Evolutionary conservation across 2,797 vertebrate species (phyloP), one percentile per base, ranked within the genome.

Genomic region (Syngnathus acus): DNA sequence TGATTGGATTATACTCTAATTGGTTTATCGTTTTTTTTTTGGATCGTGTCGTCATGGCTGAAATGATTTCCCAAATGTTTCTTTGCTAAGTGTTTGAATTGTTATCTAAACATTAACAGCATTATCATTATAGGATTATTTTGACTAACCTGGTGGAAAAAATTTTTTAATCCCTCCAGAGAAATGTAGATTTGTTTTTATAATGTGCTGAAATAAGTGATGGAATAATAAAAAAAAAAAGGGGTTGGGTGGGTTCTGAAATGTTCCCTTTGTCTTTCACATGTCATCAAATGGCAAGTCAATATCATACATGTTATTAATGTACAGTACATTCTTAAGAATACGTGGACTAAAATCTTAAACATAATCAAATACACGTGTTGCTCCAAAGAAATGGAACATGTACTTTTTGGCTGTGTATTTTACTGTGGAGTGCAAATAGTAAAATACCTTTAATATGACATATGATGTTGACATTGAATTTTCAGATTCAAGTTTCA

Each of bases 41-140:
- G 40, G 9, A 43, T 21, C 39, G 43, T 3, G n/a, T 61, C 59
- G 10, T 11, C 72, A 16, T 32, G 61, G 74, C 23, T 54, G 51
- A 61, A 66, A 50, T 13, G 32, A 73, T 81, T 83, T 78, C 53
- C 67, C 70, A 69, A 74, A 78, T 62, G 68, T 77, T 69, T 73
- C 71, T 61, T 13, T 69, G 64, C 37, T 68, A 37, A 71, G 62
- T 61, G 0, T 71, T 72, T 32, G 4, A 50, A 39, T 37, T n/a
- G 37, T 64, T 38, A 50, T 76, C 69, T 80, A n/a, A 63, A 65
- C 4, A 60, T 47, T 26, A 54, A 65, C 23, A 68, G 23, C 14
- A 17, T 37, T 6, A 17, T 37, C 26, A 14, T 32, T 7, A 43
- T 62, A 23, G 21, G 13, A 45, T 62, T 62, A 62, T 45, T 5